These are phyloP conservation scores for Dorcus parallelipipedus DNA, from an alignment of 2,888 invertebrate species.

Conservation along the genomic window DNA sequence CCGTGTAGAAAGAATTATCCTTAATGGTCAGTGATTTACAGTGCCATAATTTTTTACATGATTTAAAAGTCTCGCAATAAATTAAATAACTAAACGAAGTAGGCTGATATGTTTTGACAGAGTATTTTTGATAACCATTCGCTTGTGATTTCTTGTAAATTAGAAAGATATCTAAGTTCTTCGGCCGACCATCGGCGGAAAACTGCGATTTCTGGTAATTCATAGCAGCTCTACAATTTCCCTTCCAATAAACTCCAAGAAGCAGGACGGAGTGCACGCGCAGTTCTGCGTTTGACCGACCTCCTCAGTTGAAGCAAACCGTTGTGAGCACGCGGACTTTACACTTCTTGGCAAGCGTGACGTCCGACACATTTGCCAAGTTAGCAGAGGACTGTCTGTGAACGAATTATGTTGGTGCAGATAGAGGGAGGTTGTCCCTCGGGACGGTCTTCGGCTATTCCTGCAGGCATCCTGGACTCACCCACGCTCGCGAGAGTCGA, in stretches of 20 bases:
- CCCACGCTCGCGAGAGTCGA: conserved; percentile 60
- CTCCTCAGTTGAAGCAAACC: not conserved
- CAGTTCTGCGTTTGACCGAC: not conserved
- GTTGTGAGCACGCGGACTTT: not conserved
- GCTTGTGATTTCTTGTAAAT: too few relatives aligned
- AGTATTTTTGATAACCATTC: too few relatives aligned
- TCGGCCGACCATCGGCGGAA: not conserved
- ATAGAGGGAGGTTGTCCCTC: conserved; percentile 29
- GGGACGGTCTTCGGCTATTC: conserved; percentile 30
- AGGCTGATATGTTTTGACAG: too few relatives aligned
- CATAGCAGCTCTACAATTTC: not conserved
- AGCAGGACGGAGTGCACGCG: not conserved
- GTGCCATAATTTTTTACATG: too few relatives aligned
- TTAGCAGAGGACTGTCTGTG: not conserved
- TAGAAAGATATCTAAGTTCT: not conserved
- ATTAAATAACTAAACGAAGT: too few relatives aligned
- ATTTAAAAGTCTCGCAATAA: too few relatives aligned
- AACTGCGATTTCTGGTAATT: conserved; percentile 1
- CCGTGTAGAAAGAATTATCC: too few relatives aligned
- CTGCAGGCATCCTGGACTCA: conserved; percentile 57
- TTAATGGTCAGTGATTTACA: too few relatives aligned
- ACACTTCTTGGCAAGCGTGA: conserved; percentile 19
- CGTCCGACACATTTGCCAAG: conserved; percentile 12
- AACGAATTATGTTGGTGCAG: conserved; percentile 37
- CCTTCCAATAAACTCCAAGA: not conserved